Base-by-base conservation (phyloP, 2,888 invertebrate genomes). In the Chironomus riparius region DNA sequence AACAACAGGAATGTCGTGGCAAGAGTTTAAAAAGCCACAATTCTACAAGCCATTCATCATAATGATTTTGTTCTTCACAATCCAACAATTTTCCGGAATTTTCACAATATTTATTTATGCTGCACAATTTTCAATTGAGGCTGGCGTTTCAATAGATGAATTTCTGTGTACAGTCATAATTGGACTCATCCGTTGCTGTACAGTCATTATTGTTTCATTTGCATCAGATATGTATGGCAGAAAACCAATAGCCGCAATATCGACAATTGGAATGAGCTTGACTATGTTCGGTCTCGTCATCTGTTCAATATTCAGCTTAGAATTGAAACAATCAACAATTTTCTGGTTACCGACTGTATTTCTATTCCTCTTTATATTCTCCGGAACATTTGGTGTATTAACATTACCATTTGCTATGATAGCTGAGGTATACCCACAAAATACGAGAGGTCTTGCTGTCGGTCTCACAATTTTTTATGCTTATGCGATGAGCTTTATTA, bases 391-490 rank as follows among this genome's bases (percentile, higher is more conserved):
- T 75, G 90, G 91, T 0, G 80, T 89, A 18, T 86, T 89, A 12
- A 90, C 91, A 0, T 80, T 92, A 70, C 91, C 92, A 0, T 92
- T 92, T 89, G 88, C 90, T 47, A 88, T 92, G 87, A 88, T 90
- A 78, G 91, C 91, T 0, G 92, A 92, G 82, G 85, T 92, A 0
- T 91, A 91, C 80, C 87, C 91, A 0, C 86, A 87, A 1, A 86
- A 85, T 77, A 86, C 87, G 0, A 84, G 90, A 48, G 91, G 90
- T 0, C 80, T 90, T 0, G 91, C 91, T 0, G 88, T 91, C 0
- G 91, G 91, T 0, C 84, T 90, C 10, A 88, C 89, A 72, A 87
- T 90, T 0, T 87, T 88, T 13, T 86, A 88, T 47, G 87, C 88
- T 0, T 91, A 89, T 80, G 80, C 87, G 4, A 86, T 89, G 2